A percentile compares a stretch with the other conserved stretches of the same genome.
Conservation (phyloP, 2,113 vertebrate genomes). For the Pomatostomus ruficeps region DNA sequence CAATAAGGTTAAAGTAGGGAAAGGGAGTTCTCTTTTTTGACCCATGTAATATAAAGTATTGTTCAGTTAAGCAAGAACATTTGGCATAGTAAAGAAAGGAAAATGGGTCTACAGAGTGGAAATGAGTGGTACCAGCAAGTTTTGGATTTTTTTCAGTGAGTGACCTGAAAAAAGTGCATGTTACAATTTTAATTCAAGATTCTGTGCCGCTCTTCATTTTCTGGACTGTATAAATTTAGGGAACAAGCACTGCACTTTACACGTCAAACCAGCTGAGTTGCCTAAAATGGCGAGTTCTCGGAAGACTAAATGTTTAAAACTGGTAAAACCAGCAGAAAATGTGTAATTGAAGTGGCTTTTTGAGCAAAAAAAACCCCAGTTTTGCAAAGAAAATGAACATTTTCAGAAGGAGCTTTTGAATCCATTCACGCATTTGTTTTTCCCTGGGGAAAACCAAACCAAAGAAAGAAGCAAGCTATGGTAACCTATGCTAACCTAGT, state of each 20-base stretch:
- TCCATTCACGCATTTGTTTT: rapidly evolving
- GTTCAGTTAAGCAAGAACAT: not conserved
- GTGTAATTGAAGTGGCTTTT: not conserved
- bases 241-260: not conserved
- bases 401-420: not conserved
- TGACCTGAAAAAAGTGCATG: not conserved
- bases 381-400: not conserved
- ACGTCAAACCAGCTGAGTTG: not conserved
- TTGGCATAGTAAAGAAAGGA: not conserved
- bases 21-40: not conserved
- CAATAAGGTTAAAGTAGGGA: not conserved
- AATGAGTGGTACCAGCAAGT: not conserved
- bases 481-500: not conserved
- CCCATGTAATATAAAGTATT: not conserved
- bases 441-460: not conserved
- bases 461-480: not conserved
- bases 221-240: not conserved
- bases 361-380: not conserved
- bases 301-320: not conserved
- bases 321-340: not conserved
- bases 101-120: not conserved
- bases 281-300: not conserved
- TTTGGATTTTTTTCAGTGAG: not conserved
- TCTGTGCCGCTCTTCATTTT: not conserved
- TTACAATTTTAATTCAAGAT: not conserved